These are phyloP conservation scores for Achatina immaculata DNA, from an alignment of 1,140 invertebrate species.

Conservation along the genomic window DNA sequence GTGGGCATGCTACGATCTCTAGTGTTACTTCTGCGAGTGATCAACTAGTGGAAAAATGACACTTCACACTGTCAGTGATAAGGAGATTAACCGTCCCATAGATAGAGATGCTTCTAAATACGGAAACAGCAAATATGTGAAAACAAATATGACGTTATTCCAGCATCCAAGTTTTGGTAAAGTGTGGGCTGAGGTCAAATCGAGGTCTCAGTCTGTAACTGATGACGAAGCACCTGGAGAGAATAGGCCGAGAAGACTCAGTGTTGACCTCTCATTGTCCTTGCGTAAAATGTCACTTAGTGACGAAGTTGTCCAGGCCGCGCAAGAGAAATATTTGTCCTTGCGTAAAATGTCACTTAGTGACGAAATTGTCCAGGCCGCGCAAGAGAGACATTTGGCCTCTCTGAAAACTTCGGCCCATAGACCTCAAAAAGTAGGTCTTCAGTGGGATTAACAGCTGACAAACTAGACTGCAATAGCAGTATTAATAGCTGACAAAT, in stretches of 20 bases:
- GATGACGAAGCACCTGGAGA: neutral
- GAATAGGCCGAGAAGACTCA: neutral
- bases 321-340: neutral
- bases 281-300: neutral
- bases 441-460: too few species aligned
- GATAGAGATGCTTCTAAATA: too few species aligned
- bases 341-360: too few species aligned
- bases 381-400: too few species aligned
- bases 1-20: neutral
- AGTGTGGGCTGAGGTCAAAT: neutral
- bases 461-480: too few species aligned
- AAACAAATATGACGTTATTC: neutral
- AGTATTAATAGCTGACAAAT: too few species aligned
- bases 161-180: slow-evolving; percentile 12
- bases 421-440: too few species aligned
- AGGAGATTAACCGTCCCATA: neutral
- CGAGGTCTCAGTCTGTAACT: slow-evolving; percentile 2
- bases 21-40: neutral
- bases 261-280: neutral
- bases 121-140: neutral
- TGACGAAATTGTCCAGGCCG: too few species aligned
- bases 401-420: neutral
- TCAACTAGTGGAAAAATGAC: too few species aligned
- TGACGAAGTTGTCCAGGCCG: neutral
- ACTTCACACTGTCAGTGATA: neutral